Evolutionary conservation across 2,797 vertebrate genomes (phyloP), one percentile per base, ranked within the genome.

Genomic region (Octomys mimax): DNA sequence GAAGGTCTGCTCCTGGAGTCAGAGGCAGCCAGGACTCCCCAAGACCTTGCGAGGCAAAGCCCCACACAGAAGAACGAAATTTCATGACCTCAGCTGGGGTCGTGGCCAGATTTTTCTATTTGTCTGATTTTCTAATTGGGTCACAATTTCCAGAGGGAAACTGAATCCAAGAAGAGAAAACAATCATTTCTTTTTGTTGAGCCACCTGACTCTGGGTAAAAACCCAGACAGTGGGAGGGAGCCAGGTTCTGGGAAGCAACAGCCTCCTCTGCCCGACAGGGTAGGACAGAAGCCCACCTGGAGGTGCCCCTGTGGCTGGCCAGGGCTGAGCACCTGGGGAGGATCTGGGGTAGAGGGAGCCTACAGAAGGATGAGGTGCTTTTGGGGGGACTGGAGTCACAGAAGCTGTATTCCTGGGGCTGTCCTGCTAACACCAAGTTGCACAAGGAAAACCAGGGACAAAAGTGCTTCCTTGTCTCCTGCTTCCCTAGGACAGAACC

Each of bases 101-200:
- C 1, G 0, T 24, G 62, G 78, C 82, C 93, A 90, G 93, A 89
- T 68, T 86, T 93, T 97, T 89, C 95, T 91, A 54, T 84, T 62
- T 87, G 85, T 89, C 80, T 92, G n/a, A 78, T 89, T 94, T 93
- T 93, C 87, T 95, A 86, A 94, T 33, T 97, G 90, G 87, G 94
- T 93, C 95, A 77, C 39, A 70, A 26, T 64, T 97, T 96, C 79
- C 82, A 96, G 92, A 94, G 85, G 42, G 90, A 92, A 94, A 79
- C n/a, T 10, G 52, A 88, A 95, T 59, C 49, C 82, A 54, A 90
- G 79, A n/a, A 89, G 92, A 95, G 66, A 97, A 89, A 89, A 59
- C 42, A 83, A 54, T 71, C 52, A 24, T 77, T 95, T 82, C 28
- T 85, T 95, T 84, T 70, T 28, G 73, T 82, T 87, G 16, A 14